Conservation (phyloP, 1,140 invertebrate genomes). For the Trichogramma pretiosum region DNA sequence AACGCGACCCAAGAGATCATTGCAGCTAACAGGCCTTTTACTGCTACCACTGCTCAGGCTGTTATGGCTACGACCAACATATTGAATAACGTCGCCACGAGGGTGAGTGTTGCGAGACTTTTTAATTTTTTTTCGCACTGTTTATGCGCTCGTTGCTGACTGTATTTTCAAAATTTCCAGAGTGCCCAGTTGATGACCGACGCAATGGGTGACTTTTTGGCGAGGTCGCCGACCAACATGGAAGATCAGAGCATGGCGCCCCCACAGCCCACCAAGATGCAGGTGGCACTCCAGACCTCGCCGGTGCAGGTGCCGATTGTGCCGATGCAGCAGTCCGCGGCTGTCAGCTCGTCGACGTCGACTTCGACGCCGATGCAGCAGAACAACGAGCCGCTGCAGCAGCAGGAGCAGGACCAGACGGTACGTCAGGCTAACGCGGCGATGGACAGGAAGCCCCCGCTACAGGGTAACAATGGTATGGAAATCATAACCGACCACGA, state of each 20-base stretch:
- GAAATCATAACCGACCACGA: slow-evolving; percentile 77
- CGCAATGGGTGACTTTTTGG: slow-evolving; percentile 40
- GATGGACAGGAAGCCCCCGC: slow-evolving; percentile 35
- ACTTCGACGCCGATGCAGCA: slow-evolving; percentile 27
- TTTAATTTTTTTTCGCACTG: too few relatives aligned
- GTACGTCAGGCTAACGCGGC: slow-evolving; percentile 18
- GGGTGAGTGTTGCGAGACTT: slow-evolving; percentile 9
- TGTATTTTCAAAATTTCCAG: too few relatives aligned
- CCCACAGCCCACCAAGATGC: slow-evolving; percentile 23
- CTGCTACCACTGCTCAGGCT: slow-evolving; percentile 40
- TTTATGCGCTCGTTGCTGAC: too few relatives aligned
- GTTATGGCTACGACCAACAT: slow-evolving; percentile 45
- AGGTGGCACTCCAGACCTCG: slow-evolving; percentile 16
- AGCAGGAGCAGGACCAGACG: slow-evolving; percentile 25
- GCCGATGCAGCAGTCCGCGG: slow-evolving; percentile 18
- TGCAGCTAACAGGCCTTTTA: slow-evolving; percentile 40
- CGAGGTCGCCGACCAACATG: slow-evolving; percentile 34
- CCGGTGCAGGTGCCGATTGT: neutral
- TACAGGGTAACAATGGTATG: slow-evolving; percentile 38
- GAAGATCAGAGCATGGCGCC: slow-evolving; percentile 32
- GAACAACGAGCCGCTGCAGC: slow-evolving; percentile 26
- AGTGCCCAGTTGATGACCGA: slow-evolving; percentile 42
- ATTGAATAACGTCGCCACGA: slow-evolving; percentile 40
- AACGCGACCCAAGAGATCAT: slow-evolving; percentile 43
- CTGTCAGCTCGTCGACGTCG: too few relatives aligned